Base-by-base conservation (phyloP, 1,140 invertebrate genomes). In the Drosophila sturtevanti region DNA sequence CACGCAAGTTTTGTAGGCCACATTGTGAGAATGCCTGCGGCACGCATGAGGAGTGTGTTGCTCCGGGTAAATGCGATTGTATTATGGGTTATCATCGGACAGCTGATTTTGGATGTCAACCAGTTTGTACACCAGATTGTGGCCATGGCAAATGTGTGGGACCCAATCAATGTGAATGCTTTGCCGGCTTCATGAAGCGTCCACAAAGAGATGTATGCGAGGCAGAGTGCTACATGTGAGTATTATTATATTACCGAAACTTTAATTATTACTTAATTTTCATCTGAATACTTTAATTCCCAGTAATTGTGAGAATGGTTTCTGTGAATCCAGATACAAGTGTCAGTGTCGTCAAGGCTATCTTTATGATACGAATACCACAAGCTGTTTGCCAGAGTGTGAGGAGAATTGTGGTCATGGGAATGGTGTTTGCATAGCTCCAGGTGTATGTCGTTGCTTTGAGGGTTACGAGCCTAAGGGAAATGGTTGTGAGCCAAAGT, bases 271-370 rank as follows among this genome's bases (percentile, higher is more conserved):
- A 24, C 44, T 63, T 51, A 4, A 7, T n/a, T n/a, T n/a, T n/a
- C n/a, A n/a, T n/a, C n/a, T n/a, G n/a, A n/a, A n/a, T 21, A 14
- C 11, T 31, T 24, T 11, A 31, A 31, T 14, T 41, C 27, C 9
- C 11, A 91, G 90, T 18, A 91, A 78, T 0, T 95, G 94, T 72
- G 86, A 93, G 6, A 94, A 95, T 75, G 94, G 93, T 0, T 89
- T 92, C 18, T 95, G 95, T 76, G 85, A 92, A 18, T 93, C 92
- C 0, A 94, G 94, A 0, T 92, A 94, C 21, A 92, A 87, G 7
- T 95, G 95, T 78, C 91, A 92, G 6, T 95, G 94, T 66, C 93
- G 93, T 65, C 92, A 93, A 37, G 94, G 94, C 35, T 94, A 94
- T 72, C 93, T 94, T 10, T 93, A 92, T n/a, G 87, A 92, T 51